Evolutionary conservation across 2,888 invertebrate species (phyloP).

Genomic region (Minunthozetes semirufus): DNA sequence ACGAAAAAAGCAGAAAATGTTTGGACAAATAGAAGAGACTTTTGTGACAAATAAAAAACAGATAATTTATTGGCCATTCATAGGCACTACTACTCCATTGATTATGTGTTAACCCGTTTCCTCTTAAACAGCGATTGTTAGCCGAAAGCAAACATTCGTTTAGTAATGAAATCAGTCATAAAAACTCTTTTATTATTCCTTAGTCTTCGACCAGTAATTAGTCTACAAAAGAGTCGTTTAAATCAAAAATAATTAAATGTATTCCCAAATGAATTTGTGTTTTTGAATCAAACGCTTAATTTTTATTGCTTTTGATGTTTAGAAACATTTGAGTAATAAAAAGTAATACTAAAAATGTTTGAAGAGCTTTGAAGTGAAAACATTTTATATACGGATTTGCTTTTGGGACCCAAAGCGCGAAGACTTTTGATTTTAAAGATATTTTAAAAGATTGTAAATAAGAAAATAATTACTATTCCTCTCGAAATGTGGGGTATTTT

Average conservation of each 20-base stretch:
- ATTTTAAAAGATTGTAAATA: no score
- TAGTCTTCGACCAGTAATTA: not conserved
- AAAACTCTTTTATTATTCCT: not conserved
- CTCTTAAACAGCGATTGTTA: not conserved
- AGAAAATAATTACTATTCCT: no score
- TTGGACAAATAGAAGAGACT: not conserved
- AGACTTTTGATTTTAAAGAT: no score
- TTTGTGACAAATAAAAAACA: not conserved
- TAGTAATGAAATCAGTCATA: not conserved
- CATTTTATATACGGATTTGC: not conserved
- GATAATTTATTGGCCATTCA: not conserved
- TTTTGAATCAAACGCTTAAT: not conserved
- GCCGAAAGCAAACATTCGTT: not conserved
- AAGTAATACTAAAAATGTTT: not conserved
- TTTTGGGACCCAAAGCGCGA: no score
- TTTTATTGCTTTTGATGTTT: not conserved
- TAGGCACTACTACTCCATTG: not conserved
- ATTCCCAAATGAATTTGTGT: not conserved
- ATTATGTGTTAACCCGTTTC: slow-evolving; percentile 21
- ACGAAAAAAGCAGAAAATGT: not conserved
- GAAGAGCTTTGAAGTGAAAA: not conserved
- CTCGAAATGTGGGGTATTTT: no score
- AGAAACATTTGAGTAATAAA: not conserved
- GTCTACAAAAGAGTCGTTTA: not conserved
- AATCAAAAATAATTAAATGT: not conserved